Conservation (phyloP, 2,888 invertebrate species). For the Drosophila mimica region DNA sequence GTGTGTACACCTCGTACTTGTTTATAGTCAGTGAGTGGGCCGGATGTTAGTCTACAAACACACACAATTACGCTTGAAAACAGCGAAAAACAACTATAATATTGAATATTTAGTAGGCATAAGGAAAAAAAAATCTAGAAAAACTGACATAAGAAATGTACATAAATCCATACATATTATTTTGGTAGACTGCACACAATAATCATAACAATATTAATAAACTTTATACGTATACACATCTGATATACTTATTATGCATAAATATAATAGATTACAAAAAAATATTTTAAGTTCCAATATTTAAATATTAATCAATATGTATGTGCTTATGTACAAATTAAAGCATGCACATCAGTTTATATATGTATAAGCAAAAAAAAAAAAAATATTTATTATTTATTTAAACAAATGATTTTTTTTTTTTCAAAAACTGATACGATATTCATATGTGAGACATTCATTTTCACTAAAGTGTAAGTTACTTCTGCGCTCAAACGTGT, state of each 20-base stretch:
- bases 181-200: background rate
- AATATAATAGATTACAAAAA: conserved; percentile 9
- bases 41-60: conserved; percentile 33
- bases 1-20: background rate
- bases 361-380: background rate
- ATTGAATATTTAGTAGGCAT: conserved; percentile 6
- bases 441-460: conserved; percentile 74
- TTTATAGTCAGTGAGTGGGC: conserved; percentile 30
- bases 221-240: conserved; percentile 2
- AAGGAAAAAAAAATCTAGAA: background rate
- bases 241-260: conserved; percentile 13
- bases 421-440: conserved; percentile 75
- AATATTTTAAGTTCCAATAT: conserved; percentile 25
- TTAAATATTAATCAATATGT: conserved; percentile 18
- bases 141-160: conserved; percentile 12
- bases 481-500: conserved; percentile 84
- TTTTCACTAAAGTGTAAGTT: conserved; percentile 38
- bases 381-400: background rate
- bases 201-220: conserved; percentile 13
- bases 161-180: conserved; percentile 12
- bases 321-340: conserved; percentile 14
- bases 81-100: conserved; percentile 19
- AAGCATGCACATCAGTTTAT: conserved; percentile 15
- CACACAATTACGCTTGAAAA: conserved; percentile 11
- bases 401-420: background rate